These are phyloP conservation scores for Larimichthys crocea DNA, from an alignment of 2,113 vertebrate species.

Conservation along the genomic window DNA sequence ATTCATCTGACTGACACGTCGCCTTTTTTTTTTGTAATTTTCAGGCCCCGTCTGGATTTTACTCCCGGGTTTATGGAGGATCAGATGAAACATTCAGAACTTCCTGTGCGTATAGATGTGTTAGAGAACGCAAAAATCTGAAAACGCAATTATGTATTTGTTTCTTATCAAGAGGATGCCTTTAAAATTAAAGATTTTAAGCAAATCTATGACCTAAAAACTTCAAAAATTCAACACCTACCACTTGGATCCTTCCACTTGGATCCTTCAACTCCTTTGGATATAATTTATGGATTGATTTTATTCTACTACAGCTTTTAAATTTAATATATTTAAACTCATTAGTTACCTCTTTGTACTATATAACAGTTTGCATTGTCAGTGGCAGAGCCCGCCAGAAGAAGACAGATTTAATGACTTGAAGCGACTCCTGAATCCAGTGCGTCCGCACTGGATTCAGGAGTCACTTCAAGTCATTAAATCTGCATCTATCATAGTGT, in stretches of 20 bases:
- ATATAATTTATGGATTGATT: not conserved
- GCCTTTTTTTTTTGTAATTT: slow-evolving; percentile 7
- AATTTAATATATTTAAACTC: not conserved
- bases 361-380: not conserved
- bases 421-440: too few species aligned
- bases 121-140: not conserved
- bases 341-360: not conserved
- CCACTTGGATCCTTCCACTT: too few species aligned
- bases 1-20: slow-evolving; percentile 5
- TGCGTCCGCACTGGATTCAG: not conserved
- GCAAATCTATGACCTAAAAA: not conserved
- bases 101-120: not conserved
- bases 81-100: not conserved
- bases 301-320: not conserved
- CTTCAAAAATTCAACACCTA: not conserved
- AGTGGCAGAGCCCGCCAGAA: not conserved
- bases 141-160: not conserved
- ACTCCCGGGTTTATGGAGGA: slow-evolving; percentile 7
- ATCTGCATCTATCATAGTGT: too few species aligned
- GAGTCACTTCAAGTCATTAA: too few species aligned
- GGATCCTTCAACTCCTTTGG: too few species aligned
- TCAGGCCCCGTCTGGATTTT: not conserved
- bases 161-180: not conserved
- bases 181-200: not conserved
- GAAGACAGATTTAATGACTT: too few species aligned